These are phyloP conservation scores for Tenthredo notha DNA, from an alignment of 2,888 invertebrate species.

Conservation along the genomic window DNA sequence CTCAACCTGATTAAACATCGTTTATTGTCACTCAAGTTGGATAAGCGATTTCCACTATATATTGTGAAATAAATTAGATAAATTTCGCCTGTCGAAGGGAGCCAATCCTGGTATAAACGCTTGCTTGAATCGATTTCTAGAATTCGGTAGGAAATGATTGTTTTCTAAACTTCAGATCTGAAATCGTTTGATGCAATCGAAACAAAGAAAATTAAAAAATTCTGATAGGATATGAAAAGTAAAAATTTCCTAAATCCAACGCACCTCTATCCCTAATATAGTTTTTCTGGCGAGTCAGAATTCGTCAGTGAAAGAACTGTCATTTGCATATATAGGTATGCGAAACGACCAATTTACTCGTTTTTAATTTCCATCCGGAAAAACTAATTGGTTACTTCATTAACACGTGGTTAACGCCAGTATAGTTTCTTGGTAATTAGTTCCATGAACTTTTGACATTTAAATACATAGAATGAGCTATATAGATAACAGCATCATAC, in stretches of 20 bases:
- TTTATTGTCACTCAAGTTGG: constrained; percentile 65
- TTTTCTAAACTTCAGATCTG: neutral
- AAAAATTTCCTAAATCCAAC: too few relatives aligned
- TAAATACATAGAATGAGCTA: neutral
- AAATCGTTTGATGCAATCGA: neutral
- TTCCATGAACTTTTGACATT: constrained; percentile 3
- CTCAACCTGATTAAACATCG: constrained; percentile 71
- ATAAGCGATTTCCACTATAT: constrained; percentile 44
- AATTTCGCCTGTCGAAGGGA: constrained; percentile 12
- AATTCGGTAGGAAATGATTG: neutral
- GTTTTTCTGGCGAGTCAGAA: neutral
- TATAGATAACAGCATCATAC: neutral
- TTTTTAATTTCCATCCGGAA: neutral
- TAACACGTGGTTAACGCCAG: neutral
- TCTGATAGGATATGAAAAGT: too few relatives aligned
- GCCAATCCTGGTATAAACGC: neutral
- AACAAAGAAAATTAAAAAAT: too few relatives aligned
- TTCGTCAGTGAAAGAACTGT: neutral
- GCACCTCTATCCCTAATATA: too few relatives aligned
- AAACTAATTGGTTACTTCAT: neutral
- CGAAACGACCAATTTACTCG: neutral
- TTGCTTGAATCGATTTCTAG: neutral
- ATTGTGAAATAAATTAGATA: constrained; percentile 17
- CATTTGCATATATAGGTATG: neutral
- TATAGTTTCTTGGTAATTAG: constrained; percentile 2